Conservation (phyloP, 2,888 invertebrate species). For the Oegoconia quadripuncta region DNA sequence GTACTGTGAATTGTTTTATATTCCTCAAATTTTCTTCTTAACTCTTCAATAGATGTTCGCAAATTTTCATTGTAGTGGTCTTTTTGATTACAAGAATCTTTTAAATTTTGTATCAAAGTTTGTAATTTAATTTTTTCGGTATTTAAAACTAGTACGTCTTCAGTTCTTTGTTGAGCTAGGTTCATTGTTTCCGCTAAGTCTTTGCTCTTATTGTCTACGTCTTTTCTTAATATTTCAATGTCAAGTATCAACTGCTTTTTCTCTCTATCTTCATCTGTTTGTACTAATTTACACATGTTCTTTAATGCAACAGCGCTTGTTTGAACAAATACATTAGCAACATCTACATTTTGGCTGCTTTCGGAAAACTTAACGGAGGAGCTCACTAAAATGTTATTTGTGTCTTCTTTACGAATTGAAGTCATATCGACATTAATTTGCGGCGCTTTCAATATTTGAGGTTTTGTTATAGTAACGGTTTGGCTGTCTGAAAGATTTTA, state of each 20-base stretch:
- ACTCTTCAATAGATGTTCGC: conserved; percentile 34
- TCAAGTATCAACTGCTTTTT: conserved; percentile 29
- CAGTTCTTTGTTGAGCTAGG: conserved; percentile 50
- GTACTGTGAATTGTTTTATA: conserved; percentile 32
- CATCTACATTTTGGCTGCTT: conserved; percentile 17
- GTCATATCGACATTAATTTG: conserved; percentile 19
- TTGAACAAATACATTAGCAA: conserved; percentile 39
- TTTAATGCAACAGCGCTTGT: conserved; percentile 29
- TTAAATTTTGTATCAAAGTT: conserved; percentile 43
- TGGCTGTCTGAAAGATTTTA: conserved; percentile 44
- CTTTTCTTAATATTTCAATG: conserved; percentile 32
- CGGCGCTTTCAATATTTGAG: conserved; percentile 37
- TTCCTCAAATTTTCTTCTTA: conserved; percentile 39
- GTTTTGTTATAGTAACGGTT: conserved; percentile 54
- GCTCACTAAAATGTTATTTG: conserved; percentile 8
- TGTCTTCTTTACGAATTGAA: conserved; percentile 11
- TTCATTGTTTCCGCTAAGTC: conserved; percentile 52
- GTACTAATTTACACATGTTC: conserved; percentile 33
- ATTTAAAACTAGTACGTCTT: conserved; percentile 49
- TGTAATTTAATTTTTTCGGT: conserved; percentile 54
- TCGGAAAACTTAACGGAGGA: conserved; percentile 16
- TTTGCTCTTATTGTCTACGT: conserved; percentile 39
- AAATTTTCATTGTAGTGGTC: conserved; percentile 40
- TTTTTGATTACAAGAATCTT: conserved; percentile 45
- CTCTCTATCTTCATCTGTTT: conserved; percentile 45